Percentiles rank a stretch among this genome's conserved stretches.
phyloP scores from a whole-genome alignment of 2,113 vertebrate genomes.

The Triplophysa dalaica region DNA sequence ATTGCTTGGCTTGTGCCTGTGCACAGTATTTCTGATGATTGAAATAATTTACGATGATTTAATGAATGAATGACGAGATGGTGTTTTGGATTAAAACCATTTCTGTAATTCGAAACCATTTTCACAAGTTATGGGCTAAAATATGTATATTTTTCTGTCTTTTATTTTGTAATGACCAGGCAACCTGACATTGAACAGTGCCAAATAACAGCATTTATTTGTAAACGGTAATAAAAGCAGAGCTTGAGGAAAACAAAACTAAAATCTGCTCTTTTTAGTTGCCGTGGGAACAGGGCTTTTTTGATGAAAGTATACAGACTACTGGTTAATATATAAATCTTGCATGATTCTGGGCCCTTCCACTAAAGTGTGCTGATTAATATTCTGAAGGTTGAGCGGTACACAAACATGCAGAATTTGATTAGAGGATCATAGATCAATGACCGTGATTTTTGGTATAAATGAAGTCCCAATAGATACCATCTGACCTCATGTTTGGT shows the following conservation, averaged over 20 bases:
- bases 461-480: neutral
- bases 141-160: neutral
- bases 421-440: neutral
- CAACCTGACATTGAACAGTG: neutral
- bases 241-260: conserved; percentile 3
- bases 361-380: neutral
- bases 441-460: neutral
- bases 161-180: conserved; percentile 27
- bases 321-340: conserved; percentile 23
- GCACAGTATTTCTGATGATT: no score
- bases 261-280: conserved; percentile 35
- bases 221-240: conserved; percentile 18
- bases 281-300: conserved; percentile 17
- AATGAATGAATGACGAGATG: no score
- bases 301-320: conserved; percentile 8
- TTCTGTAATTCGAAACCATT: neutral
- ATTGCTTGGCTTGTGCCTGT: no score
- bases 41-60: no score
- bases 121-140: neutral
- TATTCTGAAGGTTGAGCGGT: neutral
- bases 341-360: neutral
- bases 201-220: neutral
- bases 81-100: no score
- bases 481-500: conserved; percentile 3
- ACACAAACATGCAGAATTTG: neutral